Percentiles rank a stretch among this genome's conserved stretches.
Conservation (phyloP, 53 echinoderm and acorn worm genomes). For the Apostichopus leukothele region DNA sequence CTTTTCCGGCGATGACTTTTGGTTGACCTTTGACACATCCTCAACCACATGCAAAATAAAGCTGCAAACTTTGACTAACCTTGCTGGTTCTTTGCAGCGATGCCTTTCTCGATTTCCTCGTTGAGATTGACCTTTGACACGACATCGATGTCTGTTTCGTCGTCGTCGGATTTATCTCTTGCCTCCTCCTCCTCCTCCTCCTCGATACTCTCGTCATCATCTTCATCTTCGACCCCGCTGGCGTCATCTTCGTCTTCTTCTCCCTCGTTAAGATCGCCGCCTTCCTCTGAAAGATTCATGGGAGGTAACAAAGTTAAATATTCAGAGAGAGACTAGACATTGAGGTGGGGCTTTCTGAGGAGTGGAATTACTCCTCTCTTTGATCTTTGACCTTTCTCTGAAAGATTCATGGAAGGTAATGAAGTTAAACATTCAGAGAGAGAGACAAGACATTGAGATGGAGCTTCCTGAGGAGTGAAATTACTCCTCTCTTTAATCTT, state of each 20-base stretch:
- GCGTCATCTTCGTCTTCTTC: background rate
- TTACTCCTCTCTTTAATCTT: no score
- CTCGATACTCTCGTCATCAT: conserved; percentile 38
- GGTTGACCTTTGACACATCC: no score
- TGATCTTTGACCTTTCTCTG: background rate
- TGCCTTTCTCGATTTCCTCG: conserved; percentile 76
- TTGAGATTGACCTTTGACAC: conserved; percentile 62
- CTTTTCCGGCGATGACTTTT: no score
- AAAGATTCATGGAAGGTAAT: no score
- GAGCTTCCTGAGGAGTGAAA: no score
- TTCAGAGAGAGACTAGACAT: no score
- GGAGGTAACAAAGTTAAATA: no score
- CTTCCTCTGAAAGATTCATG: background rate
- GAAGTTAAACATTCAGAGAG: no score
- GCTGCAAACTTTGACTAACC: conserved; percentile 34
- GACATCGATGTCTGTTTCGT: background rate
- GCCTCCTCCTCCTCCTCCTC: conserved; percentile 38
- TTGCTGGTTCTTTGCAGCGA: conserved; percentile 80
- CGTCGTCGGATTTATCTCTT: conserved; percentile 17
- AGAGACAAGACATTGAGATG: no score
- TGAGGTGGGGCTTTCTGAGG: no score
- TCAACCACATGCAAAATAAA: background rate
- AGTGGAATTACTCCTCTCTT: no score
- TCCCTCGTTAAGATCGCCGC: background rate
- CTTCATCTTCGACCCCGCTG: conserved; percentile 8